Conservation (phyloP, 2,113 vertebrate species). For the Noctilio leporinus region DNA sequence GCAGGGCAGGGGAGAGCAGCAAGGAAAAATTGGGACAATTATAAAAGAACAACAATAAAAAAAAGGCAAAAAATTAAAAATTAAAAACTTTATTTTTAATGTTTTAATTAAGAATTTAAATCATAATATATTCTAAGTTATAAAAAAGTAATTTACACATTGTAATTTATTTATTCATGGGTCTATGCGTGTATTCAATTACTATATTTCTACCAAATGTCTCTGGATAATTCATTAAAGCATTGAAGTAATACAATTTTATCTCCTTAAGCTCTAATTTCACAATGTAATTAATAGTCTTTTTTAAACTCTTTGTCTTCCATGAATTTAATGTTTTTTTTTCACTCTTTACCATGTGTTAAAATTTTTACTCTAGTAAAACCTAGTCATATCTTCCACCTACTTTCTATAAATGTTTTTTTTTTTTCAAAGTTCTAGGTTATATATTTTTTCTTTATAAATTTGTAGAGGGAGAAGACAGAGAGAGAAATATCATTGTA, state of each 20-base stretch:
- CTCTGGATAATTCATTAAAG: neutral
- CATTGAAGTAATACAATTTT: neutral
- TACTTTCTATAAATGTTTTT: neutral
- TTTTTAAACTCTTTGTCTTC: neutral
- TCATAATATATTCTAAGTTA: neutral
- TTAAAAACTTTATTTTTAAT: neutral
- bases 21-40: too few relatives aligned
- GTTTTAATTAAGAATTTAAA: neutral
- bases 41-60: too few relatives aligned
- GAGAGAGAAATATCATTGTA: too few relatives aligned
- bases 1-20: too few relatives aligned
- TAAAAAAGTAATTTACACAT: neutral
- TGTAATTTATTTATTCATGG: neutral
- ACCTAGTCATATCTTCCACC: neutral
- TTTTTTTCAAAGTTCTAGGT: neutral
- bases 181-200: neutral
- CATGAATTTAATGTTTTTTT: neutral
- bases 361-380: neutral
- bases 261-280: neutral
- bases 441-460: too few relatives aligned
- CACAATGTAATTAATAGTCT: neutral
- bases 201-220: neutral
- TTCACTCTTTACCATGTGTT: neutral
- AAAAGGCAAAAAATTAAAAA: too few relatives aligned
- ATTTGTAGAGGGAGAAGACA: too few relatives aligned